Evolutionary conservation across 2,797 vertebrate species (phyloP).

Genomic region (Catostomus latipinnis): DNA sequence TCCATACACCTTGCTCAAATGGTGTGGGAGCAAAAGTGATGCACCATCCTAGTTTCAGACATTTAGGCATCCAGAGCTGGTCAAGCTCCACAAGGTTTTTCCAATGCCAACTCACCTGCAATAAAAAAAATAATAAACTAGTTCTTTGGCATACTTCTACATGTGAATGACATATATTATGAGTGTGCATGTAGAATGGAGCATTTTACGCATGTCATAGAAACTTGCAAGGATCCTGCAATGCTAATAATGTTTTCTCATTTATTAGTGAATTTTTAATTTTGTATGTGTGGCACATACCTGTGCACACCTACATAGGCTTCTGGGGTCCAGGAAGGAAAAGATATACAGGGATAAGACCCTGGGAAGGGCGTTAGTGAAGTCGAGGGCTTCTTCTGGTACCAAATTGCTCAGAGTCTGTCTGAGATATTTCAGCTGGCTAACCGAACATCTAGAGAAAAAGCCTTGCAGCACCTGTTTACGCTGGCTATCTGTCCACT

Average conservation of each 20-base stretch:
- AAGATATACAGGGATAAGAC: slow-evolving; percentile 88
- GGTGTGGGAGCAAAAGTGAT: slow-evolving; percentile 81
- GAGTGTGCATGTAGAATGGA: background rate
- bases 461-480: slow-evolving; percentile 83
- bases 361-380: slow-evolving; percentile 86
- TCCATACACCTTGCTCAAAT: slow-evolving; percentile 89
- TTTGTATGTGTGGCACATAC: slow-evolving; percentile 51
- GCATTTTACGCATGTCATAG: background rate
- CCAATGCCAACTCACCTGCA: slow-evolving; percentile 95
- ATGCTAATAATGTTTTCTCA: too few species aligned
- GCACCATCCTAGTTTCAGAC: slow-evolving; percentile 87
- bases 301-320: slow-evolving; percentile 92
- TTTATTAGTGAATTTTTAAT: too few species aligned
- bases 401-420: slow-evolving; percentile 79
- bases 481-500: slow-evolving; percentile 90
- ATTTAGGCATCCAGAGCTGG: slow-evolving; percentile 94
- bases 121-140: too few species aligned
- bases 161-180: background rate
- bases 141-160: too few species aligned
- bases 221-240: background rate
- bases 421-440: slow-evolving; percentile 85
- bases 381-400: slow-evolving; percentile 86
- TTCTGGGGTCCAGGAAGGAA: slow-evolving; percentile 93
- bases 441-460: slow-evolving; percentile 80
- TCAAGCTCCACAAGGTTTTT: slow-evolving; percentile 88